Evolutionary conservation across 2,113 vertebrate species (phyloP).

Genomic region (Indicator indicator): DNA sequence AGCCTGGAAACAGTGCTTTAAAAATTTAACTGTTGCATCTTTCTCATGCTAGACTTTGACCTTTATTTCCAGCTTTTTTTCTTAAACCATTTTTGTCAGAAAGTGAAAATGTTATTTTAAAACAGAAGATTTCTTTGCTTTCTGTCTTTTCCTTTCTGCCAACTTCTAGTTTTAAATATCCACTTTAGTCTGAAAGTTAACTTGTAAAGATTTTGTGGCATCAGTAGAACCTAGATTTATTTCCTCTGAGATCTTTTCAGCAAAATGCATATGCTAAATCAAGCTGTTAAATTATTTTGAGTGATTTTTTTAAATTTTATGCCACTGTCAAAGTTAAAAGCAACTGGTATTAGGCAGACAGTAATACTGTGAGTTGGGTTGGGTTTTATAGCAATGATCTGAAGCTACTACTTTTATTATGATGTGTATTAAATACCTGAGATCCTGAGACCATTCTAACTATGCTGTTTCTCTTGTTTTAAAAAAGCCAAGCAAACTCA

Average conservation of each 20-base stretch:
- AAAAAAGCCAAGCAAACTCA: neutral
- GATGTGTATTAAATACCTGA: neutral
- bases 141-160: neutral
- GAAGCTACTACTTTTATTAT: neutral
- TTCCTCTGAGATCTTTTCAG: neutral
- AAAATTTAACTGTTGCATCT: conserved; percentile 14
- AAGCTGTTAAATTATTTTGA: neutral
- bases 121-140: neutral
- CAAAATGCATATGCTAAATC: neutral
- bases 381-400: neutral
- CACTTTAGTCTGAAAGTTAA: neutral
- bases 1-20: conserved; percentile 10
- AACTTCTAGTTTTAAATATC: neutral
- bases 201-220: neutral
- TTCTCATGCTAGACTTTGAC: neutral
- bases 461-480: neutral
- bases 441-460: neutral
- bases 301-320: neutral
- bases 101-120: neutral
- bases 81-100: neutral
- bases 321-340: neutral
- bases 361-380: neutral
- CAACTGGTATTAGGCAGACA: neutral
- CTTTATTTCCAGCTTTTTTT: neutral
- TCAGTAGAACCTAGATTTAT: neutral